Conservation (phyloP, 2,888 invertebrate genomes). For the Phragmatobia fuliginosa region DNA sequence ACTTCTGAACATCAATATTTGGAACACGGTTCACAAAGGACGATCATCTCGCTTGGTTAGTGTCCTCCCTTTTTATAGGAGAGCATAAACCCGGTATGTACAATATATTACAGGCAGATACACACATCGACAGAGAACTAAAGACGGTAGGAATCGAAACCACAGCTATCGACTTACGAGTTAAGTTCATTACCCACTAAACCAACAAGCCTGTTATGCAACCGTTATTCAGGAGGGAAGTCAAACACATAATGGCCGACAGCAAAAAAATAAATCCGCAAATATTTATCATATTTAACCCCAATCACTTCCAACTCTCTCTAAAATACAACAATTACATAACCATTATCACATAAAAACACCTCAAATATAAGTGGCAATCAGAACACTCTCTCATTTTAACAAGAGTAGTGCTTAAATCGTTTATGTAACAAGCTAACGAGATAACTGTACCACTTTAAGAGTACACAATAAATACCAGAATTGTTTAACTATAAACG, state of each 20-base stretch:
- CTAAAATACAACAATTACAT: neutral
- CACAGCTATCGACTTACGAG: neutral
- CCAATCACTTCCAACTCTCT: neutral
- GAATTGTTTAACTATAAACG: slow-evolving; percentile 29
- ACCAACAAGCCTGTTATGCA: neutral
- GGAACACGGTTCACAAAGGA: no score
- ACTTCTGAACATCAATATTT: no score
- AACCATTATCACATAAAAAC: neutral
- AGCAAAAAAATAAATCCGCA: neutral
- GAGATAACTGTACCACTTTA: slow-evolving; percentile 20
- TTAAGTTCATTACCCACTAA: neutral
- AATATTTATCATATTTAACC: neutral
- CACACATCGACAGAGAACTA: no score
- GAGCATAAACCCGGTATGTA: no score
- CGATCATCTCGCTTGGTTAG: no score
- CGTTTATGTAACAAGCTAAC: slow-evolving; percentile 14
- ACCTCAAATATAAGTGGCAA: neutral
- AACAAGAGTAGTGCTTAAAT: neutral
- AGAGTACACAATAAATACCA: slow-evolving; percentile 8
- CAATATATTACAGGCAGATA: no score
- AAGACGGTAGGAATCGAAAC: neutral
- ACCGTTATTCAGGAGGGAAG: neutral
- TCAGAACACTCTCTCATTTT: neutral
- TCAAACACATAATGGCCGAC: neutral
- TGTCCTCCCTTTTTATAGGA: no score